phyloP scores from a whole-genome alignment of 1,140 invertebrate species.

The Meloidogyne exigua region DNA sequence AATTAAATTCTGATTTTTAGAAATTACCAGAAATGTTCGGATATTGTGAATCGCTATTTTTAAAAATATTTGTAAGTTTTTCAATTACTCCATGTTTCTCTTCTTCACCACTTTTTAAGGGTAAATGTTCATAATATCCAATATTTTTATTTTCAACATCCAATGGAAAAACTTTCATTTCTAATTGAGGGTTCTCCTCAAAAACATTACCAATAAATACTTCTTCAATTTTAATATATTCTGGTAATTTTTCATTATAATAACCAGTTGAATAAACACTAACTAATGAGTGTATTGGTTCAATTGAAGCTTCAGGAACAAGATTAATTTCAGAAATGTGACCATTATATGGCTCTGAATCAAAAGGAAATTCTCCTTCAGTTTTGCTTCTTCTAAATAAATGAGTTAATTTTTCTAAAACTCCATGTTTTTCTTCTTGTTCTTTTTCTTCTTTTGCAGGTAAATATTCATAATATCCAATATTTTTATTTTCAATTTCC shows the following conservation, averaged over 20 bases:
- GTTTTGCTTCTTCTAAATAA: constrained; percentile 14
- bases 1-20: too few relatives aligned
- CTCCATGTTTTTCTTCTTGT: neutral
- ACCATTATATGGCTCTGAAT: constrained; percentile 21
- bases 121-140: neutral
- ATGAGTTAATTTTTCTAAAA: neutral
- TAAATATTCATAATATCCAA: neutral
- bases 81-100: neutral
- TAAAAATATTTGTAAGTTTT: neutral
- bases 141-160: neutral
- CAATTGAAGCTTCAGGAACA: neutral
- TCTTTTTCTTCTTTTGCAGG: neutral
- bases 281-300: constrained; percentile 10
- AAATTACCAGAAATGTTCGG: neutral
- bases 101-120: neutral
- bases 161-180: neutral
- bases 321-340: constrained; percentile 19
- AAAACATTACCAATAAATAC: too few relatives aligned
- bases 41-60: neutral
- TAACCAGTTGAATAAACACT: neutral
- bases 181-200: neutral
- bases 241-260: neutral
- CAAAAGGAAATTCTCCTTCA: constrained; percentile 10
- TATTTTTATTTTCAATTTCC: neutral
- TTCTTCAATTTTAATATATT: neutral